These are phyloP conservation scores for Cygnus buccinator DNA, from an alignment of 2,113 vertebrate species.

Conservation along the genomic window DNA sequence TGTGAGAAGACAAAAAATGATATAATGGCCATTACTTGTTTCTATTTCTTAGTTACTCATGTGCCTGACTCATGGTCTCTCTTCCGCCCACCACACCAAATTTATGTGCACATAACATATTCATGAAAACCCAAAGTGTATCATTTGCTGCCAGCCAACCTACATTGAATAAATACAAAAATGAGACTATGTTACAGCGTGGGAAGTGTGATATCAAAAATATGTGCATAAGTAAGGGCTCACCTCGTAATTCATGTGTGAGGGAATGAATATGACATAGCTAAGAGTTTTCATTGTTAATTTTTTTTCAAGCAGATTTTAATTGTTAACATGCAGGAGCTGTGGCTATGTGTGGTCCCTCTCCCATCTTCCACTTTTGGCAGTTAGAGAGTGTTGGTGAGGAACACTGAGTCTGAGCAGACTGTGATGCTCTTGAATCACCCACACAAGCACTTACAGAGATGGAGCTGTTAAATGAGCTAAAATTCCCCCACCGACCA, in stretches of 20 bases:
- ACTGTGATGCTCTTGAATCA: neutral
- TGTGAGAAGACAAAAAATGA: neutral
- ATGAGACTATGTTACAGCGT: neutral
- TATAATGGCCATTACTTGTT: neutral
- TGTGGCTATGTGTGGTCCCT: slow-evolving; percentile 61
- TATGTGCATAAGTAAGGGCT: neutral
- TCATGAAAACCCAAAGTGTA: neutral
- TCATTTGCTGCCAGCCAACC: neutral
- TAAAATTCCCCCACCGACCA: neutral
- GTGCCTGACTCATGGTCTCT: neutral
- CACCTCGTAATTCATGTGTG: slow-evolving; percentile 46
- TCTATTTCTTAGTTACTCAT: neutral
- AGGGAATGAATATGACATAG: slow-evolving; percentile 25
- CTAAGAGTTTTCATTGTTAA: slow-evolving; percentile 43
- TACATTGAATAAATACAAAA: neutral
- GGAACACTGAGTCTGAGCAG: neutral
- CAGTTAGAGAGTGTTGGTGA: neutral
- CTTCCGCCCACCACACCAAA: neutral
- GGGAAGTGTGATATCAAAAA: slow-evolving; percentile 46
- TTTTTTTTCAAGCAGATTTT: slow-evolving; percentile 43
- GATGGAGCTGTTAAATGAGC: neutral
- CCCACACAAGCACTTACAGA: neutral
- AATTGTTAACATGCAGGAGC: slow-evolving; percentile 57
- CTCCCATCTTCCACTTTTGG: slow-evolving; percentile 29
- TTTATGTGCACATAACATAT: neutral